phyloP scores from a whole-genome alignment of 2,113 vertebrate genomes.

The Chloebia gouldiae region DNA sequence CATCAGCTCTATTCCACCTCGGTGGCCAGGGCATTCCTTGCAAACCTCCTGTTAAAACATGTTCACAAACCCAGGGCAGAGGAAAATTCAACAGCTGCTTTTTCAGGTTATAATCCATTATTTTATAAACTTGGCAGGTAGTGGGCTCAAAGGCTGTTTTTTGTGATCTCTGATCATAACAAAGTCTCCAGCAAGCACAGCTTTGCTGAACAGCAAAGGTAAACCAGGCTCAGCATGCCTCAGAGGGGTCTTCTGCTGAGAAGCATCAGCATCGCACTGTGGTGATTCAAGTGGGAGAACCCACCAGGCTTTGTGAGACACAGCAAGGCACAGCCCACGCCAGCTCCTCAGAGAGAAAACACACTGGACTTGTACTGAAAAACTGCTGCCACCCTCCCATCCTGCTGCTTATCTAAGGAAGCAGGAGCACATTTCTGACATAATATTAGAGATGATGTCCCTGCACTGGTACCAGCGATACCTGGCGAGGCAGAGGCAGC shows the following conservation, averaged over 20 bases:
- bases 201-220: neutral
- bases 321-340: neutral
- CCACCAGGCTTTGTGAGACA: neutral
- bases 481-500: neutral
- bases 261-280: neutral
- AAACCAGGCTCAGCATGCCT: neutral
- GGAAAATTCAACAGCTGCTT: neutral
- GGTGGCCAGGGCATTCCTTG: neutral
- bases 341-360: neutral
- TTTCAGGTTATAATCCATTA: neutral
- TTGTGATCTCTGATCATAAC: neutral
- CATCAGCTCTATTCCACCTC: neutral
- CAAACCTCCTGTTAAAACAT: neutral
- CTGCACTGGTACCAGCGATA: neutral
- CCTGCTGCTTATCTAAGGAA: neutral
- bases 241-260: neutral
- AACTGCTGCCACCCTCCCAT: neutral
- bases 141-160: neutral
- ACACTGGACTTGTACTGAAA: rapidly evolving
- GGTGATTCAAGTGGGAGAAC: neutral
- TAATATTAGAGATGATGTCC: neutral
- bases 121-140: neutral
- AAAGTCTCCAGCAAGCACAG: neutral
- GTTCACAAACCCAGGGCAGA: neutral
- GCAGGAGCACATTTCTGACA: neutral